Conservation (phyloP, 2,888 invertebrate genomes). For the Melipona beecheii region DNA sequence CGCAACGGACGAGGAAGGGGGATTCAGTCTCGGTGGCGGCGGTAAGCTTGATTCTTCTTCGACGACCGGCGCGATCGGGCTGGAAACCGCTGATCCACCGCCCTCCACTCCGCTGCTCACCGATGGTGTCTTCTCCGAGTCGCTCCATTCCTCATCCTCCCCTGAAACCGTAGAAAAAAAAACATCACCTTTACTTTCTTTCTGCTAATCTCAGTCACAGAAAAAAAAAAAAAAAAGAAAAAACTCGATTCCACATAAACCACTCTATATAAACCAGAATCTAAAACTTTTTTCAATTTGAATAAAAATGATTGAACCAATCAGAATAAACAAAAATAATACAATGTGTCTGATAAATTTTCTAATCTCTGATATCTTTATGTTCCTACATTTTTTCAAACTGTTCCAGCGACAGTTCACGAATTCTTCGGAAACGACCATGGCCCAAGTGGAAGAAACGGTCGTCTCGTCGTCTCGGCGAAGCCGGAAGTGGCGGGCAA, state of each 20-base stretch:
- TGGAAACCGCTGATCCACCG: constrained; percentile 81
- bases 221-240: too few relatives aligned
- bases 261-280: neutral
- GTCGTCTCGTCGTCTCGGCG: neutral
- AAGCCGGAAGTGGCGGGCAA: constrained; percentile 37
- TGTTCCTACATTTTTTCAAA: constrained; percentile 69
- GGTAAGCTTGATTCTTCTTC: constrained; percentile 80
- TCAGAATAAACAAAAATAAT: neutral
- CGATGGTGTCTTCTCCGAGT: constrained; percentile 82
- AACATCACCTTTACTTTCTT: neutral
- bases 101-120: constrained; percentile 83
- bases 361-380: neutral
- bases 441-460: constrained; percentile 38
- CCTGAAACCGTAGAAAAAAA: constrained; percentile 73
- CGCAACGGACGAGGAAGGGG: constrained; percentile 47
- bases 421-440: constrained; percentile 68
- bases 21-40: constrained; percentile 78
- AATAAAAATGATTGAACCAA: too few relatives aligned
- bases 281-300: neutral
- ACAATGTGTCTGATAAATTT: neutral
- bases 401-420: constrained; percentile 56
- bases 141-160: constrained; percentile 84
- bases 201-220: neutral
- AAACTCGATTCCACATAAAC: neutral
- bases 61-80: constrained; percentile 77